Conservation (phyloP, 2,113 vertebrate species). For the Pedionomus torquatus region DNA sequence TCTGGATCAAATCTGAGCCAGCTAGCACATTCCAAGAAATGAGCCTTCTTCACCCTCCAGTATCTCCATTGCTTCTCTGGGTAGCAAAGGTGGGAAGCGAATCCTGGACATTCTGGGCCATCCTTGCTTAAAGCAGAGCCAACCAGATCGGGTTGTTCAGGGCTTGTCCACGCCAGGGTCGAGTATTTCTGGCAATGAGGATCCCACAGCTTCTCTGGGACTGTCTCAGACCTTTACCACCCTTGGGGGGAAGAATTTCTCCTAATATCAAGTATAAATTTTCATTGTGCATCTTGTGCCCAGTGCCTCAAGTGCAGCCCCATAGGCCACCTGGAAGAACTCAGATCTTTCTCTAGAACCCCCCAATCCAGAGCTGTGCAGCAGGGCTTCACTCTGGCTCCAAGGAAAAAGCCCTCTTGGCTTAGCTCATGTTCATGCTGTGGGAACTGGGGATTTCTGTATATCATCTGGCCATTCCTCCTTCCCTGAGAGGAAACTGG, state of each 20-base stretch:
- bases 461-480: not conserved
- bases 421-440: not conserved
- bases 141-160: not conserved
- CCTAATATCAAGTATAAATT: not conserved
- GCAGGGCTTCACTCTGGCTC: not conserved
- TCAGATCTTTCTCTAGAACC: not conserved
- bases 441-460: not conserved
- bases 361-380: not conserved
- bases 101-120: not conserved
- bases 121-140: not conserved
- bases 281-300: not conserved
- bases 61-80: not conserved
- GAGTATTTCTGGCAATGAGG: not conserved
- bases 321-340: not conserved
- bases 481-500: not conserved
- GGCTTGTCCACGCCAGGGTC: not conserved
- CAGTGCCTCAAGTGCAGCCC: not conserved
- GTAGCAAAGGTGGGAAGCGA: not conserved
- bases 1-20: not conserved
- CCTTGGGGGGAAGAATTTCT: not conserved
- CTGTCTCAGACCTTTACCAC: not conserved
- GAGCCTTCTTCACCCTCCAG: not conserved
- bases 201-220: not conserved
- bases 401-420: not conserved
- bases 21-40: not conserved